Percentiles rank a stretch among this genome's conserved stretches.
phyloP scores from a whole-genome alignment of 2,888 invertebrate species.

The Ornithoptera priamus region DNA sequence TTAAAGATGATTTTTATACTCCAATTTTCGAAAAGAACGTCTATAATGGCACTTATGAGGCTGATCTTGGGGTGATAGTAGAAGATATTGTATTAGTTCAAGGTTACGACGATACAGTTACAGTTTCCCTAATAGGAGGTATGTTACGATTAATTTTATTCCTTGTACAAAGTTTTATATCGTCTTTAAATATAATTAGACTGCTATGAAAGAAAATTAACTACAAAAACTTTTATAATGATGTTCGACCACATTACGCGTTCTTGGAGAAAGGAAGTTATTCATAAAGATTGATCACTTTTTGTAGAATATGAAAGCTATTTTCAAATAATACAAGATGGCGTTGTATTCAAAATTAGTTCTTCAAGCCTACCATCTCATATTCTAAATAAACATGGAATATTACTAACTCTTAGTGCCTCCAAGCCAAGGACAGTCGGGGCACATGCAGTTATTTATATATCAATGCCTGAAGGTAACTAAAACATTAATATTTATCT shows the following conservation, averaged over 20 bases:
- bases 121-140: conserved; percentile 54
- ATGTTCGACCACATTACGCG: not conserved
- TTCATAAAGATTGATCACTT: not conserved
- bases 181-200: no score
- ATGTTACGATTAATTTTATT: conserved; percentile 32
- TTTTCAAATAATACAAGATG: conserved; percentile 41
- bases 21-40: conserved; percentile 53
- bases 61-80: conserved; percentile 43
- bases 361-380: conserved; percentile 47
- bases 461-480: conserved; percentile 55
- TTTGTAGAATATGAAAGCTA: conserved; percentile 43
- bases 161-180: no score
- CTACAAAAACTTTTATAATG: no score
- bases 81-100: conserved; percentile 51
- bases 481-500: not conserved
- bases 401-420: conserved; percentile 50
- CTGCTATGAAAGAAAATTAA: no score
- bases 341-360: conserved; percentile 38
- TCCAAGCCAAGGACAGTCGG: conserved; percentile 57
- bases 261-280: not conserved
- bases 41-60: conserved; percentile 52
- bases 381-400: conserved; percentile 41
- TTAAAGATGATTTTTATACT: conserved; percentile 57
- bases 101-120: conserved; percentile 57
- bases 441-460: conserved; percentile 51